Base-by-base conservation (phyloP, 2,888 invertebrate genomes). In the Mesorhabditis spiculigera region DNA sequence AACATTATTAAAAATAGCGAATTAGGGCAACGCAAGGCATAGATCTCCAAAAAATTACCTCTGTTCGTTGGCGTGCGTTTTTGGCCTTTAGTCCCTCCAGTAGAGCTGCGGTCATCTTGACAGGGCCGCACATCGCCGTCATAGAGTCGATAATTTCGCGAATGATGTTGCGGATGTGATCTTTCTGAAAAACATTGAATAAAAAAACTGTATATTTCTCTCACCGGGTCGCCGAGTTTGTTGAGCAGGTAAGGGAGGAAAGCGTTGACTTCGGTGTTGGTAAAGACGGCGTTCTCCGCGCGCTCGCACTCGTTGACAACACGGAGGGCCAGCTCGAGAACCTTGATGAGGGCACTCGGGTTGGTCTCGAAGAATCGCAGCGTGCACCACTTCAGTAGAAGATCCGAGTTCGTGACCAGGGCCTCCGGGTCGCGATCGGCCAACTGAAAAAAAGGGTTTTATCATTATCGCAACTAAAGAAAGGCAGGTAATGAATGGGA, bases 351-450 rank as follows among this genome's bases (percentile, higher is more conserved):
- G 58, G 97, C 96, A 16, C 95, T 94, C 8, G 97, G 96, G 89
- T 98, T 98, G 43, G 97, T 98, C 88, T 98, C 97, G 85, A 95
- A 97, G 89, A 98, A 98, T 73, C 97, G 90, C 65, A 98, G 88
- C 0, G 96, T 95, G 80, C 95, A 87, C 97, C 97, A 98, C 87
- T 95, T 95, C 65, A 98, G 90, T 69, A 98, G 92, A 74, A 98
- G 89, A 89, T 98, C 98, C 74, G 95, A 89, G 88, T 97, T 97
- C 41, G 92, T 91, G 78, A 93, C 90, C 63, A 95, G 89, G 0
- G 93, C 92, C 80, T 91, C 90, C 62, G 90, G 90, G 4, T 78
- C 50, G 4, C 70, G 63, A 28, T 77, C 74, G 8, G 70, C 78
- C 41, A 77, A 68, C 71, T 81, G 68, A n/a, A 75, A 42, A 70